Percentiles rank a stretch among this genome's conserved stretches.
Conservation (phyloP, 2,888 invertebrate species). For the Phaonia tiefii region DNA sequence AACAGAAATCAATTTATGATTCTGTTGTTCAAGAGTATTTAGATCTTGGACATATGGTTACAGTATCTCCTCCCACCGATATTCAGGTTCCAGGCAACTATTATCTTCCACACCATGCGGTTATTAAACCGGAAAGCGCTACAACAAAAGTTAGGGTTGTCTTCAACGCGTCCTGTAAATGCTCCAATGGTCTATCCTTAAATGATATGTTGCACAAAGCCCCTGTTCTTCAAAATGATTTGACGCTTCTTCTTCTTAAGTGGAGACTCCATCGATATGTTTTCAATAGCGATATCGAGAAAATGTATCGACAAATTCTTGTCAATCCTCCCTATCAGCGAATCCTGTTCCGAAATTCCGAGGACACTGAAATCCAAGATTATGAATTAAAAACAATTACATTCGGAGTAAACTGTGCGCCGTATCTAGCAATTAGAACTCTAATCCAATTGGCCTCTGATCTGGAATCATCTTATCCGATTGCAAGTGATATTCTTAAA, state of each 20-base stretch:
- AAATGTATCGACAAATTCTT: no score
- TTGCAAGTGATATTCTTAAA: no score
- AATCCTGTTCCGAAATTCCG: conserved; percentile 45
- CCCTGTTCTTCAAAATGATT: conserved; percentile 57
- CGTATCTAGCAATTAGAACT: conserved; percentile 57
- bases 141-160: conserved; percentile 64
- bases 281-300: conserved; percentile 17
- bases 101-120: conserved; percentile 50
- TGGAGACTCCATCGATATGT: conserved; percentile 29
- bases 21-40: neutral
- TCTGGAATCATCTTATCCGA: no score
- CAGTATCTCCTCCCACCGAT: neutral
- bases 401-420: conserved; percentile 48
- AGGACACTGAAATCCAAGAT: no score
- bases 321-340: no score
- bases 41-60: conserved; percentile 6
- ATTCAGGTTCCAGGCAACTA: neutral
- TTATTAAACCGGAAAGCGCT: conserved; percentile 51
- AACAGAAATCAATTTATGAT: neutral
- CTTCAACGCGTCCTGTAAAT: conserved; percentile 62
- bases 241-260: conserved; percentile 41
- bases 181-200: conserved; percentile 46
- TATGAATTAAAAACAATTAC: conserved; percentile 31
- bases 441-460: conserved; percentile 49
- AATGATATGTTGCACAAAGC: conserved; percentile 60